Conservation (phyloP, 2,113 vertebrate species). For the Megaleporinus macrocephalus region DNA sequence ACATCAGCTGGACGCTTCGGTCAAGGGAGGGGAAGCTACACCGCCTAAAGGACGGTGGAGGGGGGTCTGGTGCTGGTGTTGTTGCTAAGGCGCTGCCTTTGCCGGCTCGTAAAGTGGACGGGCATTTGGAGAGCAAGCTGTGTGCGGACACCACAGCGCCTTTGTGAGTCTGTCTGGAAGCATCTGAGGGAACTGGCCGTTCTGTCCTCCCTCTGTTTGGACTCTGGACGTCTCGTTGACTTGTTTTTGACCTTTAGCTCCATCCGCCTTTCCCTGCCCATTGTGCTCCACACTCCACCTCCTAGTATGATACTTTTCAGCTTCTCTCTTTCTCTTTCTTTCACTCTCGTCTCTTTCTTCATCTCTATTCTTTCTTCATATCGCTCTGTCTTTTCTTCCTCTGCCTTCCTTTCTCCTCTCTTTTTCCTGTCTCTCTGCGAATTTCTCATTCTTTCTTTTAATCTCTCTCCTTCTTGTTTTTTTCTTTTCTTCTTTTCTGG, state of each 20-base stretch:
- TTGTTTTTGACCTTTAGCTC: not conserved
- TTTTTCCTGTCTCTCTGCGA: not conserved
- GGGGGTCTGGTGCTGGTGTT: constrained; percentile 11
- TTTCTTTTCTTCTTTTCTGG: too few relatives aligned
- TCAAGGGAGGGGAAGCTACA: not conserved
- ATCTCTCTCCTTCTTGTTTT: not conserved
- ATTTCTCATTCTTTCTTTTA: not conserved
- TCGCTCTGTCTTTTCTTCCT: not conserved
- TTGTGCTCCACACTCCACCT: not conserved
- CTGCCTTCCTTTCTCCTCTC: too few relatives aligned
- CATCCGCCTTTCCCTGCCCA: not conserved
- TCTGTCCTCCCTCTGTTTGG: not conserved
- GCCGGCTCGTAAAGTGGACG: not conserved
- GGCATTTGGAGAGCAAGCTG: not conserved
- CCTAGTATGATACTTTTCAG: not conserved
- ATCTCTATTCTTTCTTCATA: too few relatives aligned
- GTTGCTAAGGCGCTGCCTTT: not conserved
- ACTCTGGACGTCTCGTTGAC: not conserved
- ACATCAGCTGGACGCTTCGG: not conserved
- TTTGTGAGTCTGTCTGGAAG: not conserved
- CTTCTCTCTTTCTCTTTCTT: not conserved
- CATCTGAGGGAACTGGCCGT: not conserved
- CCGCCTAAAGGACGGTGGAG: not conserved
- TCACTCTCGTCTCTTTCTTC: not conserved
- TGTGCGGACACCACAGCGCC: not conserved